Evolutionary conservation across 2,797 vertebrate genomes (phyloP).

Genomic region (Microchirus variegatus): DNA sequence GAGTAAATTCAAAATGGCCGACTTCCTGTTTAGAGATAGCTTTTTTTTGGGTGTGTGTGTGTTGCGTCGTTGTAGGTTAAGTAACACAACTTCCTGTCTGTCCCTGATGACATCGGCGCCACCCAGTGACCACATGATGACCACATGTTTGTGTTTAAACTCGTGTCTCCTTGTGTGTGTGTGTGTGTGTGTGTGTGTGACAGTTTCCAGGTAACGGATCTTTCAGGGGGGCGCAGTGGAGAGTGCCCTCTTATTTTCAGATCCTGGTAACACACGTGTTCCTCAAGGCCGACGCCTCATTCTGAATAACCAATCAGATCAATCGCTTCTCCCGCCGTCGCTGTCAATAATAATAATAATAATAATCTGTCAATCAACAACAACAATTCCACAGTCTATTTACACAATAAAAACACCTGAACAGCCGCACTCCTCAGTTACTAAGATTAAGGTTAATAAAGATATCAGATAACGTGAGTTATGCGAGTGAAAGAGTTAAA

Average conservation of each 20-base stretch:
- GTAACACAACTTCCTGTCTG: too few relatives aligned
- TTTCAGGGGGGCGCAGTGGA: conserved; percentile 67
- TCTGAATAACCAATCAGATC: conserved; percentile 38
- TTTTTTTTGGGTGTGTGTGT: too few relatives aligned
- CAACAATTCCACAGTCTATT: not conserved
- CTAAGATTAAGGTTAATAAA: too few relatives aligned
- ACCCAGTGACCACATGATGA: too few relatives aligned
- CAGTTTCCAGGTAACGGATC: conserved; percentile 73
- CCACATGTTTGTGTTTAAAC: not conserved
- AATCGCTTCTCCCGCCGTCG: not conserved
- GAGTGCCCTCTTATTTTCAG: conserved; percentile 32
- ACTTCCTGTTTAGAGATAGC: too few relatives aligned
- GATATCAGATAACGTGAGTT: too few relatives aligned
- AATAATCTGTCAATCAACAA: conserved; percentile 11
- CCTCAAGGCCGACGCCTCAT: conserved; percentile 5
- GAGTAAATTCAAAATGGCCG: too few relatives aligned
- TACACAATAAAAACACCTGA: not conserved
- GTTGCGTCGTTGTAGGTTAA: too few relatives aligned
- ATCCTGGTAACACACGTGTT: conserved; percentile 57
- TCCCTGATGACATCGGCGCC: too few relatives aligned
- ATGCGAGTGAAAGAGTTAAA: too few relatives aligned
- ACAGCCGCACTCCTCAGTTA: not conserved
- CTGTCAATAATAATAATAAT: conserved; percentile 4
- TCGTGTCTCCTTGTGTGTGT: not conserved
- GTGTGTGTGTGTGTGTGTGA: conserved; percentile 34